phyloP scores from a whole-genome alignment of 2,888 invertebrate species.

The Cyrtodaria siliqua region DNA sequence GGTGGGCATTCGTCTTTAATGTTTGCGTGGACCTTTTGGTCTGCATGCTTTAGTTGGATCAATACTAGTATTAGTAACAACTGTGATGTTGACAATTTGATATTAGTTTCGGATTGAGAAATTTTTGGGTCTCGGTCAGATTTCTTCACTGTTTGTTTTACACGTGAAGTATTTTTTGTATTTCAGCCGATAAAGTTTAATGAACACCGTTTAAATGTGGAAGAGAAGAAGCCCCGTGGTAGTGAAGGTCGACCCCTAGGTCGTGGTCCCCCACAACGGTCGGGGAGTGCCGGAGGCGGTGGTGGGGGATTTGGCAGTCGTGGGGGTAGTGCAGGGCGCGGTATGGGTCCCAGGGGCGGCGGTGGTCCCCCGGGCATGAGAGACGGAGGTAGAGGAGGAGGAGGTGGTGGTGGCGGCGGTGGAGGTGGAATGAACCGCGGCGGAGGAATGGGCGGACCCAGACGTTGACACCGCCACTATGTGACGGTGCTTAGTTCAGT shows the following conservation, averaged over 20 bases:
- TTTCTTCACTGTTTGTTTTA: no score
- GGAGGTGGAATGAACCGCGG: no score
- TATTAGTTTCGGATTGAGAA: no score
- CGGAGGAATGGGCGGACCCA: constrained; percentile 68
- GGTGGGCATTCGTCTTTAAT: no score
- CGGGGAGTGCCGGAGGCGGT: constrained; percentile 74
- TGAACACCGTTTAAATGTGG: constrained; percentile 95
- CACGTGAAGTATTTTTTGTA: constrained; percentile 44
- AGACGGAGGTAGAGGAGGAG: constrained; percentile 87
- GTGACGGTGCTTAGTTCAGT: constrained; percentile 65
- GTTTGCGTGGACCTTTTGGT: no score
- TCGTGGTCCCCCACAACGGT: constrained; percentile 73
- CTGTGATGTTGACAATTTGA: no score
- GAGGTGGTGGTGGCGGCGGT: constrained; percentile 86
- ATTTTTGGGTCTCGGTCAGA: no score
- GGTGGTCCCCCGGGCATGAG: constrained; percentile 72
- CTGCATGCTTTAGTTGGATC: no score
- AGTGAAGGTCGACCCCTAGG: constrained; percentile 75
- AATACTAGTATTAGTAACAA: no score
- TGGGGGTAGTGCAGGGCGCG: constrained; percentile 72
- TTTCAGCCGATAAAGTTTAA: constrained; percentile 93
- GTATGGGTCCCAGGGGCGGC: constrained; percentile 69
- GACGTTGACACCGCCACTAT: constrained; percentile 61
- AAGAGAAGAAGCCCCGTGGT: constrained; percentile 90
- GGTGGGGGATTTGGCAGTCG: constrained; percentile 72